Conservation (phyloP, 2,113 vertebrate genomes). For the Sebastes schlegelii region DNA sequence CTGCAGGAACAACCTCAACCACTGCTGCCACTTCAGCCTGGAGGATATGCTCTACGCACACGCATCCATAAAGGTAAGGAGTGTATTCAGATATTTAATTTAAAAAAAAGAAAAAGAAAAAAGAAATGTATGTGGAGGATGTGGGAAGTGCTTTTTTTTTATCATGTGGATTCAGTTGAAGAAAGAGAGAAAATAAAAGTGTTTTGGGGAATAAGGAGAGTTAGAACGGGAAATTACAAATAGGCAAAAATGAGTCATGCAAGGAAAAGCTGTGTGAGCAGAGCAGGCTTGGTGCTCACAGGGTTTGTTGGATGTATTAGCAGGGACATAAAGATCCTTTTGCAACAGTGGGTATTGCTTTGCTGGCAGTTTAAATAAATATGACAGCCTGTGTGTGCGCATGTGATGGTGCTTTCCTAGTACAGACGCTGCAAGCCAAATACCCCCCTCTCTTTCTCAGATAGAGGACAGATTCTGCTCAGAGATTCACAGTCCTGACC, state of each 20-base stretch:
- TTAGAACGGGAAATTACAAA: conserved; percentile 26
- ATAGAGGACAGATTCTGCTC: conserved; percentile 63
- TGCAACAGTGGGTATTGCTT: conserved; percentile 25
- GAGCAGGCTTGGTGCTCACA: conserved; percentile 31
- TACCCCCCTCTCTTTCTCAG: not conserved
- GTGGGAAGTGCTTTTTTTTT: conserved; percentile 12
- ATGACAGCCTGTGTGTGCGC: conserved; percentile 12
- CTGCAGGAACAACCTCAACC: conserved; percentile 94
- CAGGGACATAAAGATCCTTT: conserved; percentile 14
- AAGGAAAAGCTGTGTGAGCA: conserved; percentile 57
- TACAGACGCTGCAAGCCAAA: conserved; percentile 12
- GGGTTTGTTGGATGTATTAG: conserved; percentile 26
- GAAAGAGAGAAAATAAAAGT: conserved; percentile 14
- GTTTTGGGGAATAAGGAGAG: conserved; percentile 17
- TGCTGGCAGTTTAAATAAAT: conserved; percentile 33
- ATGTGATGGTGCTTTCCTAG: conserved; percentile 27
- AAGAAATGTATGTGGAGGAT: not conserved
- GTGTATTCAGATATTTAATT: not conserved
- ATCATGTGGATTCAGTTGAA: conserved; percentile 7
- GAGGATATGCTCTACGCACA: conserved; percentile 98
- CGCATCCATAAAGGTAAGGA: conserved; percentile 84
- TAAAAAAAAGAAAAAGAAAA: not conserved
- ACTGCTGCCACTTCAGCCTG: conserved; percentile 96
- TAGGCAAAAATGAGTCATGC: conserved; percentile 71
- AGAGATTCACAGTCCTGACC: conserved; percentile 34